Percentiles rank a stretch among this genome's conserved stretches.
phyloP scores from a whole-genome alignment of 2,113 vertebrate species.

The Ammodramus savannarum region DNA sequence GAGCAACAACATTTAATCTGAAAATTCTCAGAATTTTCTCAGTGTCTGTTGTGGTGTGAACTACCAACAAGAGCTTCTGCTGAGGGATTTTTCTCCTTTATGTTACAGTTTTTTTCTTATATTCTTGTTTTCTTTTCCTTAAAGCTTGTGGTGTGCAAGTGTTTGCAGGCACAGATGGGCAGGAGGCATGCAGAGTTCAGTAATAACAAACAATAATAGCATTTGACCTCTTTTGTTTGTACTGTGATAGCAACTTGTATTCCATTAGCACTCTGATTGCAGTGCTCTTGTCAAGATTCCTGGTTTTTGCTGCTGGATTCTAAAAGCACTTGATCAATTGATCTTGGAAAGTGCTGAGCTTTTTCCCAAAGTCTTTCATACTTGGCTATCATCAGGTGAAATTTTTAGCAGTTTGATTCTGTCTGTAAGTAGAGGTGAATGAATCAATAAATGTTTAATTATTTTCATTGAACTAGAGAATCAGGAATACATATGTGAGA shows the following conservation, averaged over 20 bases:
- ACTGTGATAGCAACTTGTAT: background rate
- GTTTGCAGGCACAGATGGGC: background rate
- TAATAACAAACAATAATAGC: background rate
- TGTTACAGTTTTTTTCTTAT: background rate
- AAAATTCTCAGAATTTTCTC: background rate
- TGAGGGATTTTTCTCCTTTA: background rate
- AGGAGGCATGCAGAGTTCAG: background rate
- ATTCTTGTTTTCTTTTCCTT: background rate
- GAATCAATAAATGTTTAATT: background rate
- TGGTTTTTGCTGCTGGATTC: background rate
- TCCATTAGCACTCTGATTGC: background rate
- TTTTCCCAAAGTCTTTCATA: background rate
- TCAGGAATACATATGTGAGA: background rate
- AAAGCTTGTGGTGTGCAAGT: background rate
- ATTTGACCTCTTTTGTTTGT: background rate
- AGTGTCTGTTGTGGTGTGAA: background rate
- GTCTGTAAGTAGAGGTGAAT: background rate
- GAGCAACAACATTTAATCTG: background rate
- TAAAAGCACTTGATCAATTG: conserved; percentile 14
- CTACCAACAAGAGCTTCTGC: background rate
- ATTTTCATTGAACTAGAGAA: background rate
- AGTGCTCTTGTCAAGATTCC: background rate
- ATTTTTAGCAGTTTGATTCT: background rate
- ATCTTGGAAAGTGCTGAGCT: background rate
- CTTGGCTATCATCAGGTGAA: background rate